Conservation (phyloP, 2,113 vertebrate genomes). For the Lucifuga dentata region DNA sequence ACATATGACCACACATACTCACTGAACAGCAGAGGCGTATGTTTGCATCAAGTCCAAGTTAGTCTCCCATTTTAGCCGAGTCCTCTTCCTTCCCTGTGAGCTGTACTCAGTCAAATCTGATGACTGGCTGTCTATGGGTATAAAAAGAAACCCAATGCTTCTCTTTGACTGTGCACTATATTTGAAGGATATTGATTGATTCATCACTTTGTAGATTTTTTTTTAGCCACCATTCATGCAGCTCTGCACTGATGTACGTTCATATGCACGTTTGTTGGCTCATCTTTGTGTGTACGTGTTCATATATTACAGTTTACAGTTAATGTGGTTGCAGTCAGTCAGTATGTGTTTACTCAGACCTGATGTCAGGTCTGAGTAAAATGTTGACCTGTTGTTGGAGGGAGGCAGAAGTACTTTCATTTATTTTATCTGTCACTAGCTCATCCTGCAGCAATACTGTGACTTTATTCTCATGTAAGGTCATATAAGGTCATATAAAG, state of each 20-base stretch:
- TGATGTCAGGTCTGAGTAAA: conserved; percentile 24
- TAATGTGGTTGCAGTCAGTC: conserved; percentile 4
- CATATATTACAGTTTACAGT: conserved; percentile 5
- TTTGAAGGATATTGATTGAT: conserved; percentile 66
- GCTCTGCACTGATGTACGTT: conserved; percentile 9
- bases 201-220: conserved; percentile 52
- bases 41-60: conserved; percentile 45
- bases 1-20: background rate
- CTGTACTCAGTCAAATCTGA: conserved; percentile 62
- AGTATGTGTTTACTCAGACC: conserved; percentile 28
- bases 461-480: conserved; percentile 40
- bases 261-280: too few relatives aligned
- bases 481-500: too few relatives aligned
- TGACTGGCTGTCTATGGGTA: conserved; percentile 61
- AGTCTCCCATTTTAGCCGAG: conserved; percentile 51
- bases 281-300: conserved; percentile 3
- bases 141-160: conserved; percentile 61
- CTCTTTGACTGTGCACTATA: conserved; percentile 41
- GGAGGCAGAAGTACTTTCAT: conserved; percentile 34
- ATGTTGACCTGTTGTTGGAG: conserved; percentile 36
- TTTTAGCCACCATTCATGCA: conserved; percentile 16
- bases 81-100: conserved; percentile 53
- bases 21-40: conserved; percentile 5
- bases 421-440: conserved; percentile 27
- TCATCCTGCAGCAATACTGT: conserved; percentile 53